A percentile compares a stretch with the other conserved stretches of the same genome.
Conservation (phyloP, 2,113 vertebrate genomes). For the Dinomys branickii region DNA sequence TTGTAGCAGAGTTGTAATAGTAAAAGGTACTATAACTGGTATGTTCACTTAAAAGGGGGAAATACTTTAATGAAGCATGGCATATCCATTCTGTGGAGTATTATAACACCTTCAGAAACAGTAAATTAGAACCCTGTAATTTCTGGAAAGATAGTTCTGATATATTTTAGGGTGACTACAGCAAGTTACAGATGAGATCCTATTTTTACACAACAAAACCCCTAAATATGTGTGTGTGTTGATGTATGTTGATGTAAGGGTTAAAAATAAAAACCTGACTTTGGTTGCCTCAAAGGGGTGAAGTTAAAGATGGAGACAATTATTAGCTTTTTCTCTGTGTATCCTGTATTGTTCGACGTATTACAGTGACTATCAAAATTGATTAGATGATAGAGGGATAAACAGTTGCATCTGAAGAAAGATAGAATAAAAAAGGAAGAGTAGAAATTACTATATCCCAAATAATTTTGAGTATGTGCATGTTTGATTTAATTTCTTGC, state of each 20-base stretch:
- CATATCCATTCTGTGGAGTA: background rate
- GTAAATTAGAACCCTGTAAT: background rate
- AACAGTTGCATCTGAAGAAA: background rate
- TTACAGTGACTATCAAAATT: background rate
- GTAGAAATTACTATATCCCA: background rate
- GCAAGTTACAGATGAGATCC: background rate
- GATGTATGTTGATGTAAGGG: background rate
- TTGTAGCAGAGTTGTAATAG: background rate
- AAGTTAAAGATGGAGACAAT: background rate
- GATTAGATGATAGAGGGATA: background rate
- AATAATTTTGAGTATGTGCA: background rate
- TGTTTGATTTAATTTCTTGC: conserved; percentile 24
- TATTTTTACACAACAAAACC: background rate
- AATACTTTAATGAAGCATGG: background rate
- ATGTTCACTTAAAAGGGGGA: background rate
- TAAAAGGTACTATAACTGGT: background rate
- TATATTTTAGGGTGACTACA: background rate
- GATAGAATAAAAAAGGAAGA: background rate
- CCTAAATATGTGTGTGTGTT: background rate
- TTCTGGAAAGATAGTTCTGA: conserved; percentile 1
- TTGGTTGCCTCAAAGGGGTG: background rate
- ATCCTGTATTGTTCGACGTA: background rate
- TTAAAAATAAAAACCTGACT: background rate
- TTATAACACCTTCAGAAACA: background rate
- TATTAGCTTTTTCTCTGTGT: background rate